Evolutionary conservation across 2,888 invertebrate species (phyloP).

Genomic region (Nipponacmea schrenckii): DNA sequence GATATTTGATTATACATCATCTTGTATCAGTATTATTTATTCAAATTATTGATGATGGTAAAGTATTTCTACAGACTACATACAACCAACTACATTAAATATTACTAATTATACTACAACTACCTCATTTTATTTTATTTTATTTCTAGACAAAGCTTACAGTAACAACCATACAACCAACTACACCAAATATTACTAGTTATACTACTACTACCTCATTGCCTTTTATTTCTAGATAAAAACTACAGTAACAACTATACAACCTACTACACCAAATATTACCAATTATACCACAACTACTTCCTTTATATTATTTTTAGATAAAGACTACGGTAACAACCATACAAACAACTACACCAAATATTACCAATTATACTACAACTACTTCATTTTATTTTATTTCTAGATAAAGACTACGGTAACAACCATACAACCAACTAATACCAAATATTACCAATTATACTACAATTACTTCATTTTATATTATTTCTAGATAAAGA

Average conservation of each 20-base stretch:
- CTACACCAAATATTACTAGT: too few species aligned
- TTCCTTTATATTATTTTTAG: too few species aligned
- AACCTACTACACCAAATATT: conserved; percentile 24
- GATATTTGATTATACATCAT: not conserved
- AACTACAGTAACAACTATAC: conserved; percentile 27
- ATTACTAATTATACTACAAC: too few species aligned
- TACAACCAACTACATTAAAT: conserved; percentile 23
- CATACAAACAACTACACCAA: too few species aligned
- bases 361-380: too few species aligned
- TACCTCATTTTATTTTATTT: not conserved
- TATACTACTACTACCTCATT: too few species aligned
- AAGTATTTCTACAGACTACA: conserved; percentile 26
- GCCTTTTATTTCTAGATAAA: conserved; percentile 20
- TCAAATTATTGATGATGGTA: conserved; percentile 22
- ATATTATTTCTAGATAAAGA: too few species aligned
- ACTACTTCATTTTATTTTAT: too few species aligned
- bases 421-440: conserved; percentile 26
- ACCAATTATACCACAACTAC: conserved; percentile 16
- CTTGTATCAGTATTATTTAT: not conserved
- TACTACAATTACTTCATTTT: too few species aligned
- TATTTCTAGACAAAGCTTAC: too few species aligned
- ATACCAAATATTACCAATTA: not conserved
- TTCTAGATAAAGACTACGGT: conserved; percentile 31
- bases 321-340: too few species aligned
- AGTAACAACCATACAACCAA: too few species aligned